These are phyloP conservation scores for Drosophila histrio DNA, from an alignment of 2,888 invertebrate genomes.

Conservation along the genomic window DNA sequence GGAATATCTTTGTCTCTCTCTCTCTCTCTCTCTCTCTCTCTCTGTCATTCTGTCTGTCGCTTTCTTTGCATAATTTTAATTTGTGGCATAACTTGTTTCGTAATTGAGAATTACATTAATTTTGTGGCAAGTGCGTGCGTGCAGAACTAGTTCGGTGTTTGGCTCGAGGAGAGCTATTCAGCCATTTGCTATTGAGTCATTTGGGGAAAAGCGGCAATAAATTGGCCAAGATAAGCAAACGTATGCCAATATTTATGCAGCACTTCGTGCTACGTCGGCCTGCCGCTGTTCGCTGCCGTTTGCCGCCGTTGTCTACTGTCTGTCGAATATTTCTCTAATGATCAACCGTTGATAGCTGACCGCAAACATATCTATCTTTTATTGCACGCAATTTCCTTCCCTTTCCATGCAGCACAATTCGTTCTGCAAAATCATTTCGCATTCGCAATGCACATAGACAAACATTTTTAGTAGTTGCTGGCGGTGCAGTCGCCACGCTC, in stretches of 20 bases:
- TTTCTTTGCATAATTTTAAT: conserved; percentile 69
- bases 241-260: conserved; percentile 58
- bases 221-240: conserved; percentile 70
- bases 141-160: conserved; percentile 68
- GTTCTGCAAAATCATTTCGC: conserved; percentile 70
- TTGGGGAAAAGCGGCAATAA: conserved; percentile 70
- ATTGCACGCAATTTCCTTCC: conserved; percentile 74
- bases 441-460: conserved; percentile 53
- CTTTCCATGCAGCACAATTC: conserved; percentile 49
- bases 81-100: conserved; percentile 81
- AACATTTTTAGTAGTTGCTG: conserved; percentile 56
- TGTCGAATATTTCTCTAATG: conserved; percentile 64
- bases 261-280: conserved; percentile 35
- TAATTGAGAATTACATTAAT: conserved; percentile 80
- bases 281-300: conserved; percentile 10
- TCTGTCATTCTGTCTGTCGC: conserved; percentile 11
- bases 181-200: conserved; percentile 71
- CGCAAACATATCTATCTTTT: conserved; percentile 76
- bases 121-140: conserved; percentile 74
- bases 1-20: conserved; percentile 1
- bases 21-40: conserved; percentile 2
- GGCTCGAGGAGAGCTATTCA: not conserved
- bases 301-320: conserved; percentile 26
- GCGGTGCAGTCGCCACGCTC: conserved; percentile 40
- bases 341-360: conserved; percentile 70